These are phyloP conservation scores for Leptonema lineaticorne DNA, from an alignment of 1,140 invertebrate genomes.

Conservation along the genomic window DNA sequence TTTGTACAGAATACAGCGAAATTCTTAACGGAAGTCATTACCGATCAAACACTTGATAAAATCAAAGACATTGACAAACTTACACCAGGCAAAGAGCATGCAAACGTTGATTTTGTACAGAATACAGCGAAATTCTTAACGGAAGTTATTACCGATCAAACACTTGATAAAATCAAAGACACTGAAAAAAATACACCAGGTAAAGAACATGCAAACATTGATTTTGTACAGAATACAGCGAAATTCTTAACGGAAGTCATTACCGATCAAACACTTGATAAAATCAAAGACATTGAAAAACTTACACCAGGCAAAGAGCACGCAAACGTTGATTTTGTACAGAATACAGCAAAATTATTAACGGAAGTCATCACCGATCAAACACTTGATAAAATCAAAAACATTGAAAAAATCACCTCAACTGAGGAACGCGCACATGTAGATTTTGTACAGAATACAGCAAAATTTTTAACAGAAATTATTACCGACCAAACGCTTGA, in stretches of 20 bases:
- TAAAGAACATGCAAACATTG: slow-evolving; percentile 20
- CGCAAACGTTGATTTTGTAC: slow-evolving; percentile 21
- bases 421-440: too few species aligned
- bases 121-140: slow-evolving; percentile 8
- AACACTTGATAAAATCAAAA: slow-evolving; percentile 10
- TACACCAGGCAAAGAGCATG: neutral
- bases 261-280: slow-evolving; percentile 21
- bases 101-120: slow-evolving; percentile 20
- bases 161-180: slow-evolving; percentile 20
- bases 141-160: slow-evolving; percentile 21
- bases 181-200: slow-evolving; percentile 3
- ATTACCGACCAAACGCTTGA: slow-evolving; percentile 19
- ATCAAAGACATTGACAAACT: slow-evolving; percentile 21
- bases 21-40: slow-evolving; percentile 13
- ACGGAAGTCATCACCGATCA: slow-evolving; percentile 23
- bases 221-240: slow-evolving; percentile 25
- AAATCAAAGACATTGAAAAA: slow-evolving; percentile 1
- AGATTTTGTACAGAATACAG: slow-evolving; percentile 19
- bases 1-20: slow-evolving; percentile 24
- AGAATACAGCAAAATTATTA: slow-evolving; percentile 1
- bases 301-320: slow-evolving; percentile 25
- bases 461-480: slow-evolving; percentile 8
- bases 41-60: slow-evolving; percentile 25
- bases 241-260: slow-evolving; percentile 20
- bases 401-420: slow-evolving; percentile 8